Evolutionary conservation across 2,888 invertebrate genomes (phyloP), one percentile per base, ranked within the genome.

Genomic region (Spialia ferax): DNA sequence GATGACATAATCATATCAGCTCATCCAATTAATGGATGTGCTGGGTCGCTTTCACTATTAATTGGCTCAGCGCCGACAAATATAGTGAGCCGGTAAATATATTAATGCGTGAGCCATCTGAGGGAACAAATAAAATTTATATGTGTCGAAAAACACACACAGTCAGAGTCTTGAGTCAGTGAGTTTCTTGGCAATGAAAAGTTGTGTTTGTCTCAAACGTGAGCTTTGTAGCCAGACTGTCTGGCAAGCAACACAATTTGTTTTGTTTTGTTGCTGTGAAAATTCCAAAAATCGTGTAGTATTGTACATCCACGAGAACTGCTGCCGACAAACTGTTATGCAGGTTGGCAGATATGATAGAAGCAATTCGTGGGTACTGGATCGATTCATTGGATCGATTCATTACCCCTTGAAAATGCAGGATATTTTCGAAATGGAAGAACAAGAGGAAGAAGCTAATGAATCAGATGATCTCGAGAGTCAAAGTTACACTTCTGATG

Each of bases 121-220:
- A 38, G 3, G 10, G 15, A 8, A 20, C 10, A 48, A 23, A 55
- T n/a, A 1, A 42, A 42, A 42, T 15, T 42, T 5, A 42, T n/a
- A 38, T 1, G 15, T 15, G 38, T 42, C n/a, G 8, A 29, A 48
- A 29, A 32, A 45, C 18, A 22, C 23, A 52, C 15, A 11, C 60
- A 32, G 11, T 18, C 26, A 55, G 52, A 42, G 20, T 52, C 54
- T 71, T 75, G 77, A n/a, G n/a, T n/a, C 60, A 32, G 11, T 18
- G 18, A 55, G 52, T 26, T n/a, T 52, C 54, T 71, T 75, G 77
- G 73, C 75, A 74, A 72, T 71, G 71, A 75, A 75, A 74, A 77
- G 73, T 29, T 76, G 69, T 73, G 72, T 68, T 70, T 60, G 55
- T 69, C 67, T 71, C 75, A 73, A 71, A 75, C 71, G 66, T 18